phyloP scores from a whole-genome alignment of 2,113 vertebrate species.

The Pleuronectes platessa region DNA sequence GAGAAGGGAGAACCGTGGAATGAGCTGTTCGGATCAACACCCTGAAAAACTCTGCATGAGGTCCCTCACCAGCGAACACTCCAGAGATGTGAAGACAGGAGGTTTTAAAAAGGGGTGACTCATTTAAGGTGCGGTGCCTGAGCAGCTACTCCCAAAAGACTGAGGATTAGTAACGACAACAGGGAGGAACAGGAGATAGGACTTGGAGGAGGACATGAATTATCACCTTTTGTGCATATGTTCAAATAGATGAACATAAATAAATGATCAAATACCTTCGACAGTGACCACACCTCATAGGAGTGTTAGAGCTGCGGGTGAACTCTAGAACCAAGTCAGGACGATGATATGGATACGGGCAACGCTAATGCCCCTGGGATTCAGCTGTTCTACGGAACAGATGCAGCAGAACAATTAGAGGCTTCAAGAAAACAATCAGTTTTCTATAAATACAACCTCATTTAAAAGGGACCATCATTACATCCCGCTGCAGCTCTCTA shows the following conservation, averaged over 20 bases:
- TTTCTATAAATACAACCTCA: too few species aligned
- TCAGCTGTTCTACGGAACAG: too few species aligned
- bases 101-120: conserved; percentile 2
- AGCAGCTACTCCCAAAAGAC: neutral
- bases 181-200: neutral
- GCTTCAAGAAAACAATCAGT: too few species aligned
- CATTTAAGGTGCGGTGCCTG: neutral
- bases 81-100: neutral
- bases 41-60: conserved; percentile 23
- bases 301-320: neutral
- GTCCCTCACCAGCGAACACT: conserved; percentile 26
- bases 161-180: neutral
- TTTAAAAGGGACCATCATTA: too few species aligned
- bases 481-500: too few species aligned
- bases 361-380: too few species aligned
- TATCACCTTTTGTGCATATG: neutral
- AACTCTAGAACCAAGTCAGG: neutral
- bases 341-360: neutral
- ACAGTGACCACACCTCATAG: neutral
- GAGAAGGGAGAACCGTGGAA: conserved; percentile 13
- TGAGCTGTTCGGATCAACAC: conserved; percentile 49
- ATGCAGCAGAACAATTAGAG: too few species aligned
- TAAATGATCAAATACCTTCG: neutral
- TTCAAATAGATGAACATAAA: neutral
- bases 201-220: neutral